Evolutionary conservation across 1,140 invertebrate genomes (phyloP).

Genomic region (Trissolcus basalis): DNA sequence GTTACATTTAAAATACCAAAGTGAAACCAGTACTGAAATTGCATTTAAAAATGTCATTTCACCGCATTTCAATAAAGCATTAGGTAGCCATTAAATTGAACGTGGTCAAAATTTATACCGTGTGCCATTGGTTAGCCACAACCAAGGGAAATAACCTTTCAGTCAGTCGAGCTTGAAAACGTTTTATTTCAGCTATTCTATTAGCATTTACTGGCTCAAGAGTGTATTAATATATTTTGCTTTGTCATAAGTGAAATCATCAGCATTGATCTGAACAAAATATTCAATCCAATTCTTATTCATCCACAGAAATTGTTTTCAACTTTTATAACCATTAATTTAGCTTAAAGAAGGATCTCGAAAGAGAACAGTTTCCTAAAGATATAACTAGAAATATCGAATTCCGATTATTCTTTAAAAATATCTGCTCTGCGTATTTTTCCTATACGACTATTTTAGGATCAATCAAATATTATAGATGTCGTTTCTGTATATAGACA

Average conservation of each 20-base stretch:
- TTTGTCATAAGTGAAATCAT: not conserved
- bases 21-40: not conserved
- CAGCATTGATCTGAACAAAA: not conserved
- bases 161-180: slow-evolving; percentile 23
- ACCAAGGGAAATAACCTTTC: slow-evolving; percentile 37
- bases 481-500: too few species aligned
- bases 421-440: too few species aligned
- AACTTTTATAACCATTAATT: too few species aligned
- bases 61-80: slow-evolving; percentile 68
- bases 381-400: too few species aligned
- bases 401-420: too few species aligned
- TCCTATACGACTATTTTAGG: too few species aligned
- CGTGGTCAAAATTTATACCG: slow-evolving; percentile 48
- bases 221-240: not conserved
- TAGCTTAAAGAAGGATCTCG: too few species aligned
- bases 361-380: too few species aligned
- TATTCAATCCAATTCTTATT: too few species aligned
- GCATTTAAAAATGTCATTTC: slow-evolving; percentile 62
- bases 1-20: not conserved
- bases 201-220: not conserved
- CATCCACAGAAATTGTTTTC: too few species aligned
- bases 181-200: slow-evolving; percentile 27
- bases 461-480: too few species aligned
- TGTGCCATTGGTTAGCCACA: slow-evolving; percentile 33
- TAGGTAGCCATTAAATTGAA: slow-evolving; percentile 69